Percentiles rank a stretch among this genome's conserved stretches.
phyloP scores from a whole-genome alignment of 1,140 invertebrate species.

The Solen grandis region DNA sequence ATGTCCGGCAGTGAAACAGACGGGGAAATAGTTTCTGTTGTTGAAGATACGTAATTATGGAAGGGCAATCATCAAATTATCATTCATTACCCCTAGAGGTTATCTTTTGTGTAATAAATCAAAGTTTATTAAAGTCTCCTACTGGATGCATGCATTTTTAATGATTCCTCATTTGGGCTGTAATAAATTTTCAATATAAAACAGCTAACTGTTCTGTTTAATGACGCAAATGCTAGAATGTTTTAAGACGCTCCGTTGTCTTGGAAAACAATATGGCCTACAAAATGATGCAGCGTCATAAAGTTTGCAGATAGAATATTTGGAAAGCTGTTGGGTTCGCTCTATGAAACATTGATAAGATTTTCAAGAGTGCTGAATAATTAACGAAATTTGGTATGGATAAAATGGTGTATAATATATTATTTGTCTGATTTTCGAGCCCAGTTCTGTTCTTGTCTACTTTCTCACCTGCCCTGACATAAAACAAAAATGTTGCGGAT shows the following conservation, averaged over 20 bases:
- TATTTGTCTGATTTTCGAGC: too few relatives aligned
- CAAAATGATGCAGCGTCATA: neutral
- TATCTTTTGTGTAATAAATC: conserved; percentile 28
- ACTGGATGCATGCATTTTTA: conserved; percentile 48
- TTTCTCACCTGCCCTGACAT: neutral
- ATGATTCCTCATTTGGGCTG: conserved; percentile 46
- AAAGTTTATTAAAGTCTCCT: conserved; percentile 52
- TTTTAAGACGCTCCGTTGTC: neutral
- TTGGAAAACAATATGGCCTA: neutral
- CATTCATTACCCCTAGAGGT: conserved; percentile 12
- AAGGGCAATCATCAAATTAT: conserved; percentile 6
- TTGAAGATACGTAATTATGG: neutral
- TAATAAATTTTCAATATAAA: conserved; percentile 54
- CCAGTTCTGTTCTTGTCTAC: too few relatives aligned
- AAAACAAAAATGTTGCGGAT: neutral
- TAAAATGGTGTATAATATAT: neutral
- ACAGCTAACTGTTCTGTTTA: conserved; percentile 6
- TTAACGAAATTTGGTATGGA: neutral
- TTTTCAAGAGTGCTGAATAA: neutral
- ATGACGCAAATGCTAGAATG: neutral
- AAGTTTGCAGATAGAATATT: neutral
- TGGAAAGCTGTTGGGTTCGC: neutral
- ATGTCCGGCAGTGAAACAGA: too few relatives aligned
- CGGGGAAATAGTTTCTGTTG: neutral
- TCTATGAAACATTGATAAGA: neutral